A percentile compares a stretch with the other conserved stretches of the same genome.
phyloP scores from a whole-genome alignment of 2,797 vertebrate species.

The Enteromius thamalakanensis region DNA sequence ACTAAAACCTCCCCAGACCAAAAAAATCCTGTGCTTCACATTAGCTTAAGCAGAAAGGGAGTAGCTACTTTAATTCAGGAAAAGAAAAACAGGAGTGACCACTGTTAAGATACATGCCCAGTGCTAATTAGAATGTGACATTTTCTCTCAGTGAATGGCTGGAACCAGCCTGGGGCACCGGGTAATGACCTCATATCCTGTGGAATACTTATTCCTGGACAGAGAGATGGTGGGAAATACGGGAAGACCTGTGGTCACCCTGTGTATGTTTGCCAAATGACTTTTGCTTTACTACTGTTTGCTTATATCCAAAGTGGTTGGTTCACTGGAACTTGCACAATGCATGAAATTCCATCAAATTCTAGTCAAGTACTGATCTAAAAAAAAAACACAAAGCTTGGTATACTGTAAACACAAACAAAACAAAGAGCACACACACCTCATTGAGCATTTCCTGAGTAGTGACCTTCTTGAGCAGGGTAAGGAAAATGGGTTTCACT shows the following conservation, averaged over 20 bases:
- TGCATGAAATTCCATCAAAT: conserved; percentile 23
- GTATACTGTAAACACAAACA: conserved; percentile 29
- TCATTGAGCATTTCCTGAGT: conserved; percentile 17
- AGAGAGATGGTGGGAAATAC: conserved; percentile 52
- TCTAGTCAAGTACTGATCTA: conserved; percentile 36
- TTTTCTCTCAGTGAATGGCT: conserved; percentile 62
- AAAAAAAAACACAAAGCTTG: conserved; percentile 6
- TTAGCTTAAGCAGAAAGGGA: conserved; percentile 29
- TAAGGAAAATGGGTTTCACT: conserved; percentile 34
- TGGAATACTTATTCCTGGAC: conserved; percentile 67
- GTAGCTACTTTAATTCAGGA: not conserved
- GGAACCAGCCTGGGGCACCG: conserved; percentile 62
- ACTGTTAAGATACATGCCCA: conserved; percentile 44
- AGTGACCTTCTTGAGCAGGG: conserved; percentile 1
- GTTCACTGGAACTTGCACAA: conserved; percentile 48
- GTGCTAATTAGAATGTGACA: conserved; percentile 51
- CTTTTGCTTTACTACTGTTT: conserved; percentile 27
- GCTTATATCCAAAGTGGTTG: conserved; percentile 29
- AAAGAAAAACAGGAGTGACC: conserved; percentile 45
- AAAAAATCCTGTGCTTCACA: conserved; percentile 19
- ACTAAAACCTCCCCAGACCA: conserved; percentile 24
- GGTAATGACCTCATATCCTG: conserved; percentile 80
- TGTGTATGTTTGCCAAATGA: conserved; percentile 30
- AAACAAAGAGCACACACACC: not conserved
- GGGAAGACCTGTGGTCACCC: conserved; percentile 49